These are phyloP conservation scores for Elegia similella DNA, from an alignment of 2,888 invertebrate genomes.

Conservation along the genomic window DNA sequence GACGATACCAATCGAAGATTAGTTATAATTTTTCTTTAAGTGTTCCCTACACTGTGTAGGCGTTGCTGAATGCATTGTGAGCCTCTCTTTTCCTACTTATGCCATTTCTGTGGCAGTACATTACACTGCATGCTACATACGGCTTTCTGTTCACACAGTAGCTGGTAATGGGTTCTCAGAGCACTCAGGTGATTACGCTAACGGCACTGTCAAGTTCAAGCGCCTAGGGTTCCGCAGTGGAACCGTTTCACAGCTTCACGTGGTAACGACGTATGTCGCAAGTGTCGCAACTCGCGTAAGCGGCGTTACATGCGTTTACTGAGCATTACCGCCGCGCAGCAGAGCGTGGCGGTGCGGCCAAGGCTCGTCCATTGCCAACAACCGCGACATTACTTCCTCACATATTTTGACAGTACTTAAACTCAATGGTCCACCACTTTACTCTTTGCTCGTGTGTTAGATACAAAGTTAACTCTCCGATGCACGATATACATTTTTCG, in stretches of 20 bases:
- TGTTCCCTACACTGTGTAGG: too few relatives aligned
- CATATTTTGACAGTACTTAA: not conserved
- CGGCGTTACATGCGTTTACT: slow-evolving; percentile 5
- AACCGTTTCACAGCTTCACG: slow-evolving; percentile 2
- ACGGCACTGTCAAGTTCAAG: slow-evolving; percentile 3
- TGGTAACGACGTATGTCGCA: not conserved
- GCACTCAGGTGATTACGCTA: not conserved
- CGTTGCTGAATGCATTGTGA: too few relatives aligned
- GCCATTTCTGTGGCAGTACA: too few relatives aligned
- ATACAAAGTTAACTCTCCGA: too few relatives aligned
- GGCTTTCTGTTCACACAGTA: not conserved
- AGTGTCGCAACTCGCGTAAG: not conserved
- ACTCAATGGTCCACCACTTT: too few relatives aligned
- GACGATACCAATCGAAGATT: too few relatives aligned
- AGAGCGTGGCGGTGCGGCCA: slow-evolving; percentile 12
- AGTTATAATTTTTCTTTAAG: too few relatives aligned
- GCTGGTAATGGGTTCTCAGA: not conserved
- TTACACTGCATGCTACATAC: not conserved
- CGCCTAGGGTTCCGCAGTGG: not conserved
- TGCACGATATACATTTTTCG: too few relatives aligned
- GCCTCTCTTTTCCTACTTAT: too few relatives aligned
- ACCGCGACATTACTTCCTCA: not conserved
- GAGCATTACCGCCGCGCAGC: slow-evolving; percentile 6
- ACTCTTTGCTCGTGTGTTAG: too few relatives aligned
- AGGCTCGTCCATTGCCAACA: not conserved